Conservation (phyloP, 30 jellyfish, hydroid and myxozoan species). For the Rhopilema esculentum region DNA sequence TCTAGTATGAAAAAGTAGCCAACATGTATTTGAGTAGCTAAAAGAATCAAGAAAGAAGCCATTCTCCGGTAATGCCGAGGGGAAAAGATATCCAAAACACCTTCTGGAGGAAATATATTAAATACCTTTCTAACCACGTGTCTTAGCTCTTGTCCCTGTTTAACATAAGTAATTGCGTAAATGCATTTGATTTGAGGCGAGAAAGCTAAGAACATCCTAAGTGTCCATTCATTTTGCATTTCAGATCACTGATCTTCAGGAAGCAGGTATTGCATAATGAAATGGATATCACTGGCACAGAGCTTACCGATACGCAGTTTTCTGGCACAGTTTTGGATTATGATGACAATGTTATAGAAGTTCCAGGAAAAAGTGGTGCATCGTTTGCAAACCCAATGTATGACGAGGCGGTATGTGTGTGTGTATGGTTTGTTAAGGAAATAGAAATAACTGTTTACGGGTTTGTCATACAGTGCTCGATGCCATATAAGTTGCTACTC, state of each 20-base stretch:
- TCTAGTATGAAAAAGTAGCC: too few species aligned
- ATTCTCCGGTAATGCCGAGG: too few species aligned
- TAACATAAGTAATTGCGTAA: too few species aligned
- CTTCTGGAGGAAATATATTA: too few species aligned
- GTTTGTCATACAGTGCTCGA: too few species aligned
- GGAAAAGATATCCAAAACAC: too few species aligned
- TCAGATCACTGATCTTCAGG: constrained; percentile 10
- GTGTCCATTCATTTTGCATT: neutral
- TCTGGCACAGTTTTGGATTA: neutral
- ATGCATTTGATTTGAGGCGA: neutral
- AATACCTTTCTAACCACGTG: too few species aligned
- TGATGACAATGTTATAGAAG: constrained; percentile 12
- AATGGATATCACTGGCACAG: constrained; percentile 66
- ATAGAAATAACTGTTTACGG: neutral
- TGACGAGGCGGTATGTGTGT: constrained; percentile 33
- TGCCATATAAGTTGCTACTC: too few species aligned
- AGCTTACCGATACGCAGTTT: constrained; percentile 36
- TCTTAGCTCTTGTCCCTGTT: too few species aligned
- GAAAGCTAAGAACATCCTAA: neutral
- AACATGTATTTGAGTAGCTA: too few species aligned
- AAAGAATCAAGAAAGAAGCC: too few species aligned
- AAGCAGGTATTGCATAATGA: constrained; percentile 64
- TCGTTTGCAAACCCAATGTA: constrained; percentile 63
- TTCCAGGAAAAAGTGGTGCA: constrained; percentile 22
- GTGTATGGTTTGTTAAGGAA: neutral